Evolutionary conservation across 2,113 vertebrate species (phyloP).

Genomic region (Nettapus auritus): DNA sequence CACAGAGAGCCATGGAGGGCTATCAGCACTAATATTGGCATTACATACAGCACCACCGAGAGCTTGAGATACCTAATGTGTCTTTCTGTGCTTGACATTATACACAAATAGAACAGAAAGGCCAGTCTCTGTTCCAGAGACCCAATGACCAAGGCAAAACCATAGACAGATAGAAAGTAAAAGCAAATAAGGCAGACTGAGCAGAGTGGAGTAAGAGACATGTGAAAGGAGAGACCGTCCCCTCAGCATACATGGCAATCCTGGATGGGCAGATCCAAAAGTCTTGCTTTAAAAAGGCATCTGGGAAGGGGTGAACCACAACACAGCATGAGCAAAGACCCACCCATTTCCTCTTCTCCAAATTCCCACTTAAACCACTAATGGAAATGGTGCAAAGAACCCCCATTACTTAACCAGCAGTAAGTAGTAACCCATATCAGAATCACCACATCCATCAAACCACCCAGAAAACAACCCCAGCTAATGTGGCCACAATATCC

Average conservation of each 20-base stretch:
- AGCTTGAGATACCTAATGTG: not conserved
- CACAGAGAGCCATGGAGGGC: not conserved
- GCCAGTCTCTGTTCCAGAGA: not conserved
- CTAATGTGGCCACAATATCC: not conserved
- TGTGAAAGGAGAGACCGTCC: not conserved
- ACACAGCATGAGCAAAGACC: not conserved
- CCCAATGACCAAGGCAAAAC: slow-evolving; percentile 12
- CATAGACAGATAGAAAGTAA: not conserved
- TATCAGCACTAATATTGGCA: not conserved
- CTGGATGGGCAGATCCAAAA: not conserved
- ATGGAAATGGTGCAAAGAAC: not conserved
- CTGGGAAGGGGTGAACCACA: not conserved
- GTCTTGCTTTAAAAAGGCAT: not conserved
- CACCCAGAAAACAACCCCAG: not conserved
- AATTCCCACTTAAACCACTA: slow-evolving; percentile 38
- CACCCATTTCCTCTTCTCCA: not conserved
- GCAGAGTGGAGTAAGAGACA: not conserved
- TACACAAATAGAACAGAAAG: slow-evolving; percentile 23
- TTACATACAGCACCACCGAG: not conserved
- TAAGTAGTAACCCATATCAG: slow-evolving; percentile 24
- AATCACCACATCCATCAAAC: slow-evolving; percentile 46
- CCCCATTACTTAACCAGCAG: not conserved
- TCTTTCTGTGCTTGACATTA: not conserved
- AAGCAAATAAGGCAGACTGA: slow-evolving; percentile 19
- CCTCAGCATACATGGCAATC: not conserved